Conservation (phyloP, 2,888 invertebrate genomes). For the Neoitamus cyanurus region DNA sequence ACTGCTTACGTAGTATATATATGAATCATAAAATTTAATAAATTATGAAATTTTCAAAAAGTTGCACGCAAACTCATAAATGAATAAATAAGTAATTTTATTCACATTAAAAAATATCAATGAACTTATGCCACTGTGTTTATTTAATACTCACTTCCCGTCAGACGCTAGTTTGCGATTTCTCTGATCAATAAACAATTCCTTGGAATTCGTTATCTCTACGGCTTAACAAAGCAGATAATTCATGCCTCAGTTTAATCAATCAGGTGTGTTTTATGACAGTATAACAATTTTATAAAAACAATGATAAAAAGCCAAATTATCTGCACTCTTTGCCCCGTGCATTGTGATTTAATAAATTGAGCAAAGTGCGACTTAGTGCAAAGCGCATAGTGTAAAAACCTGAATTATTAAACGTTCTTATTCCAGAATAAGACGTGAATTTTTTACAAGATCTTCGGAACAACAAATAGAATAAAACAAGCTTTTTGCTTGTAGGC, state of each 20-base stretch:
- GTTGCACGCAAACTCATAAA: too few relatives aligned
- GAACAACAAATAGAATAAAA: too few relatives aligned
- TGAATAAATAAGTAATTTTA: not conserved
- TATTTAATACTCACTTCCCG: not conserved
- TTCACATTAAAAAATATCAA: not conserved
- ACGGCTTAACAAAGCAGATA: not conserved
- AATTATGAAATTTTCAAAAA: too few relatives aligned
- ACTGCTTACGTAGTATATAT: too few relatives aligned
- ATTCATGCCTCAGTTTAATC: not conserved
- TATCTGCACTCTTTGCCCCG: not conserved
- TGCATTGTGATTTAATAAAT: not conserved
- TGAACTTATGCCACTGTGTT: not conserved
- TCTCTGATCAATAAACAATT: not conserved
- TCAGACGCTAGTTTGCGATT: too few relatives aligned
- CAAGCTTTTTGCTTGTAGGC: too few relatives aligned
- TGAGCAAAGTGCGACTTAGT: not conserved
- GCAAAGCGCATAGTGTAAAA: too few relatives aligned
- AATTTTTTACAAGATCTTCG: too few relatives aligned
- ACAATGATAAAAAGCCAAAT: not conserved
- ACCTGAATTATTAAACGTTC: too few relatives aligned
- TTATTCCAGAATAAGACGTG: too few relatives aligned
- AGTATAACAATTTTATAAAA: not conserved
- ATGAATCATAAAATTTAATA: too few relatives aligned
- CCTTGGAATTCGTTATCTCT: not conserved
- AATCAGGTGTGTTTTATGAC: not conserved